Evolutionary conservation across 2,888 invertebrate species (phyloP).

Genomic region (Campopleginae sp.): DNA sequence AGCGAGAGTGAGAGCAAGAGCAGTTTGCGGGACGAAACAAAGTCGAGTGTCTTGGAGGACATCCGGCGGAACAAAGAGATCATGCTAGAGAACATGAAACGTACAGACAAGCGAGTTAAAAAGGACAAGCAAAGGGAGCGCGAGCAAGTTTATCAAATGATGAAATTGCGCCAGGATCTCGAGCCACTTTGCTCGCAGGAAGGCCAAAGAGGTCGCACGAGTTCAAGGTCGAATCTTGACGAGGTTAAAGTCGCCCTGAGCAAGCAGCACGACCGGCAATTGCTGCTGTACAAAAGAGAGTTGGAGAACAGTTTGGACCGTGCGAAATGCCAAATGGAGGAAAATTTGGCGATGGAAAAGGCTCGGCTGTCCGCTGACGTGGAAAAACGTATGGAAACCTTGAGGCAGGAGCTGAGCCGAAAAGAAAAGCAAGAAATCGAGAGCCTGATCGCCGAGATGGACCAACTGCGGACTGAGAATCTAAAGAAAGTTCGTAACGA

Average conservation of each 20-base stretch:
- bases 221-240: conserved; percentile 79
- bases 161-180: conserved; percentile 70
- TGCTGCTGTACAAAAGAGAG: conserved; percentile 86
- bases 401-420: conserved; percentile 85
- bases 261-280: conserved; percentile 84
- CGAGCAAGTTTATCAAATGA: conserved; percentile 69
- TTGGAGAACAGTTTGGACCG: conserved; percentile 85
- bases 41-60: conserved; percentile 72
- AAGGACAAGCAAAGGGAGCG: conserved; percentile 68
- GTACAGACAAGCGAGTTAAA: conserved; percentile 63
- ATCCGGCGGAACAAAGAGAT: conserved; percentile 75
- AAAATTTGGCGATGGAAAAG: conserved; percentile 84
- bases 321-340: conserved; percentile 81
- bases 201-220: conserved; percentile 67
- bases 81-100: conserved; percentile 76
- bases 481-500: conserved; percentile 79
- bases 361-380: conserved; percentile 84
- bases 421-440: conserved; percentile 80
- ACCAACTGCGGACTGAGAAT: conserved; percentile 76
- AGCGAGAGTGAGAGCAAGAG: conserved; percentile 77
- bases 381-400: conserved; percentile 83
- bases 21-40: conserved; percentile 70
- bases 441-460: conserved; percentile 79
- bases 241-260: conserved; percentile 77
- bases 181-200: conserved; percentile 77